Conservation (phyloP, 2,888 invertebrate genomes). For the Lumbricus terrestris region DNA sequence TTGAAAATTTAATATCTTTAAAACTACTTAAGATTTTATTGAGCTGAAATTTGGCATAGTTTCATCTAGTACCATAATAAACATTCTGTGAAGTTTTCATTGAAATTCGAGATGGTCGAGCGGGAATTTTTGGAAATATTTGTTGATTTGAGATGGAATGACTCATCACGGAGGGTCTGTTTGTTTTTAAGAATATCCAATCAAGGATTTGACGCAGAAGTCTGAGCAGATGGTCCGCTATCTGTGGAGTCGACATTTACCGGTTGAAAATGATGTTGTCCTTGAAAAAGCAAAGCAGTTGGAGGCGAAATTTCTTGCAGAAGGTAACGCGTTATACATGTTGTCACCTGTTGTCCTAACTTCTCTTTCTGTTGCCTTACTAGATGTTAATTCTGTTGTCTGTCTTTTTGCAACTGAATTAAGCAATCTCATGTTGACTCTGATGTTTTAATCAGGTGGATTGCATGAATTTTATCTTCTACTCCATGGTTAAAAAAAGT, state of each 20-base stretch:
- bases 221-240: background rate
- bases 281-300: background rate
- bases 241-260: slow-evolving; percentile 11
- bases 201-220: background rate
- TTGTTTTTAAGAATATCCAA: background rate
- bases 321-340: background rate
- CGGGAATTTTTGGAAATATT: no score
- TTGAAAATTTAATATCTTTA: no score
- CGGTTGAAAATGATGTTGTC: background rate
- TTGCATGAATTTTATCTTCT: background rate
- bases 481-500: no score
- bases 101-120: no score
- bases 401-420: background rate
- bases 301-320: background rate
- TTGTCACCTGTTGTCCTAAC: background rate
- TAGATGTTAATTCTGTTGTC: no score
- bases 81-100: no score
- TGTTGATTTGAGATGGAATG: no score
- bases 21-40: no score
- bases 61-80: no score
- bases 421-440: background rate
- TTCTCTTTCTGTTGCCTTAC: background rate
- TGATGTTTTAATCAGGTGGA: background rate
- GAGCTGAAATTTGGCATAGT: no score
- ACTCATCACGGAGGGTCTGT: no score